Evolutionary conservation across 2,797 vertebrate species (phyloP), one percentile per base, ranked within the genome.

Genomic region (Mormyrus hasselquistii): DNA sequence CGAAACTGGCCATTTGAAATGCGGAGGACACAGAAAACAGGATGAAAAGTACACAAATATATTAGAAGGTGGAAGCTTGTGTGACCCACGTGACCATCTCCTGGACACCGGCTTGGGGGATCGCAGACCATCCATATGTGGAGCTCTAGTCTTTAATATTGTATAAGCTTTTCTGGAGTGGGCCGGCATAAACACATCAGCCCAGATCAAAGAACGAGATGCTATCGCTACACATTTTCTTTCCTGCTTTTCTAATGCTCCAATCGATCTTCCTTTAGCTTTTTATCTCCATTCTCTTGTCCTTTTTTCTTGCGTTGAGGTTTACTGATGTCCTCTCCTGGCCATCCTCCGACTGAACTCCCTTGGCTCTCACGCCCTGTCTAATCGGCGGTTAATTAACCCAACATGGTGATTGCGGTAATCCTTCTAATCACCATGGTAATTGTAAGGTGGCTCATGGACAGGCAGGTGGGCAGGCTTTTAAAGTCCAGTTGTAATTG

Each of bases 371-470:
- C 22, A 90, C 10, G 47, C 82, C 91, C 1, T 87, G 89, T 90
- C 65, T 90, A 92, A 94, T 93, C 90, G 92, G 89, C 88, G 88
- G 53, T 25, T 90, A 89, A 91, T 94, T 93, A 91, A 92, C 83
- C 88, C 76, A 1, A 90, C 91, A 52, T 93, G 90, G 90, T 59
- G 85, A 93, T 90, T 89, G n/a, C 8, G 86, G 89, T 94, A 92
- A 95, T 95, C 94, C 92, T 91, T 57, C 76, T 88, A 89, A 92
- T 94, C 91, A 92, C 93, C 91, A 91, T 91, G 90, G 87, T 94
- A 94, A 95, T 95, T 92, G 92, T 92, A 89, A 90, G 87, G 89
- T 91, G 88, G 86, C 52, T 38, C 88, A 88, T 41, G 88, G 59
- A 85, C 47, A 1, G 55, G 14, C 29, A 12, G 10, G 57, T 19